Base-by-base conservation (phyloP, 2,113 vertebrate species). In the Leptocoma aspasia region DNA sequence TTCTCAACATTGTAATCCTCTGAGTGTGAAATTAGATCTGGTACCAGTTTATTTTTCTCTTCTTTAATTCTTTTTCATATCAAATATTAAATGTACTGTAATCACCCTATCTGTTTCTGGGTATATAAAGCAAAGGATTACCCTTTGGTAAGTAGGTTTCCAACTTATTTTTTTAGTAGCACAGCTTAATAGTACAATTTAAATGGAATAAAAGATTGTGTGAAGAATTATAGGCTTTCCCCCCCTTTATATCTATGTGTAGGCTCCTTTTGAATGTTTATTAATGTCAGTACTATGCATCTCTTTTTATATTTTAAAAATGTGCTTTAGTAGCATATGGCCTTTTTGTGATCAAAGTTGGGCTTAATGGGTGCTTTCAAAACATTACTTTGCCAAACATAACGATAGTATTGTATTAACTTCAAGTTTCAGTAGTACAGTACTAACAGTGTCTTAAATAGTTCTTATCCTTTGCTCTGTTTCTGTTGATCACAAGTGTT, bases 21-120 rank as follows among this genome's bases (percentile, higher is more conserved):
- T 6, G 4, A 90, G 73, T 78, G 94, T 96, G 91, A 97, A 97
- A 96, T 91, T 57, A 89, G 82, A 87, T 95, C 93, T 77, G 56
- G 61, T 83, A 6, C 22, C 31, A 64, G 35, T 56, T 89, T 92
- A 16, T 79, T 79, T 54, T 75, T 78, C 11, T 47, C 15, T 49
- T 53, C 37, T 86, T 90, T 56, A 88, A 56, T 92, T 92, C 63
- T 89, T 84, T 84, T 80, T 86, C 23, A 11, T 94, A 91, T 94
- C 15, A 65, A 93, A 93, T 92, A 86, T 91, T 57, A 47, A 77
- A 45, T 42, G 33, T 66, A 77, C 53, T 92, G 92, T 60, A 78
- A 80, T 90, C 13, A 0, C 49, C n/a, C 49, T 81, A 21, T 81
- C 57, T 95, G 20, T 86, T 95, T 95, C 23, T 56, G 72, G 21